These are phyloP conservation scores for Drosophila fuyamai DNA, from an alignment of 1,140 invertebrate species.

Conservation along the genomic window DNA sequence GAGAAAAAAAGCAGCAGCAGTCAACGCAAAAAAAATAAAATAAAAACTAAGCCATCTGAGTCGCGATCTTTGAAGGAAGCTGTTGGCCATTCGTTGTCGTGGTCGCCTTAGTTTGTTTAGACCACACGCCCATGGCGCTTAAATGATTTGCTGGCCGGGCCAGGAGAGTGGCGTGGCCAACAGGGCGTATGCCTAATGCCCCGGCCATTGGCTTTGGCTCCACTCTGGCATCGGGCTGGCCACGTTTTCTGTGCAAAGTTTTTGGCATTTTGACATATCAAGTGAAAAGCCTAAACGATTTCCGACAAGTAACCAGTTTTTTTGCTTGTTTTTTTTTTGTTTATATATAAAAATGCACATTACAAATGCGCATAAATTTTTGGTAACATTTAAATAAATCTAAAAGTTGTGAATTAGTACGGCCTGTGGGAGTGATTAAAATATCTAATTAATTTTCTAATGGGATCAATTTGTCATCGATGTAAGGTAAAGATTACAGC, in stretches of 20 bases:
- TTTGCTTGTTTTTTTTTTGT: slow-evolving; percentile 18
- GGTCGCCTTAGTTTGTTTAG: slow-evolving; percentile 41
- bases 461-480: neutral
- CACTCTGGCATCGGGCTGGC: slow-evolving; percentile 26
- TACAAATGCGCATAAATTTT: slow-evolving; percentile 71
- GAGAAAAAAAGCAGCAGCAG: slow-evolving; percentile 21
- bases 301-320: slow-evolving; percentile 79
- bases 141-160: slow-evolving; percentile 71
- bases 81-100: slow-evolving; percentile 55
- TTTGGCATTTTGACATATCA: slow-evolving; percentile 82
- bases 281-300: slow-evolving; percentile 75
- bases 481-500: neutral
- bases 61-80: slow-evolving; percentile 69
- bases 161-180: slow-evolving; percentile 48
- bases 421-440: neutral
- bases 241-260: slow-evolving; percentile 57
- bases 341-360: slow-evolving; percentile 16
- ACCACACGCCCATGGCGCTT: slow-evolving; percentile 69
- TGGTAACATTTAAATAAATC: slow-evolving; percentile 61
- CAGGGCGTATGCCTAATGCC: slow-evolving; percentile 71
- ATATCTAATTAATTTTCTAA: slow-evolving; percentile 24
- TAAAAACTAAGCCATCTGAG: slow-evolving; percentile 33
- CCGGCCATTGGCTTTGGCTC: slow-evolving; percentile 36
- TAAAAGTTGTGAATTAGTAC: slow-evolving; percentile 33
- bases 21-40: slow-evolving; percentile 33